Evolutionary conservation across 2,888 invertebrate species (phyloP).

Genomic region (Aleiodes testaceus): DNA sequence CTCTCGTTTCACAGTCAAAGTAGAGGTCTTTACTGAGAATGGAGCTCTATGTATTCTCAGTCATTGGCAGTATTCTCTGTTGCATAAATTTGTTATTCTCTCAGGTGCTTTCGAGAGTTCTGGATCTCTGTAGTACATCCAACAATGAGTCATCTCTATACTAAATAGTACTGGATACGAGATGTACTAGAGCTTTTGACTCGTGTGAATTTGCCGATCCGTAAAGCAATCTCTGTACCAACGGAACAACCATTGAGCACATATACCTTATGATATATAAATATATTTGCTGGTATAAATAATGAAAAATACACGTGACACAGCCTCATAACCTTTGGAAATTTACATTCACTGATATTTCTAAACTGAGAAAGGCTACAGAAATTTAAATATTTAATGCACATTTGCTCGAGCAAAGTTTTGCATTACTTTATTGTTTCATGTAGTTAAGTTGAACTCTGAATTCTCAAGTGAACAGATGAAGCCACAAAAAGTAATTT

Average conservation of each 20-base stretch:
- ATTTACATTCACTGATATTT: no score
- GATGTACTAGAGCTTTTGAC: background rate
- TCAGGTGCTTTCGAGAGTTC: background rate
- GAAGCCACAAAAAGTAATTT: slow-evolving; percentile 19
- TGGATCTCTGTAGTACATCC: background rate
- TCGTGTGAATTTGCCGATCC: background rate
- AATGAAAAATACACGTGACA: no score
- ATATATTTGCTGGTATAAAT: no score
- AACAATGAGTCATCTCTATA: background rate
- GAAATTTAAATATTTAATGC: background rate
- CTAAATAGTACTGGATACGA: background rate
- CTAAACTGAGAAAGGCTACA: no score
- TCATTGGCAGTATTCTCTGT: background rate
- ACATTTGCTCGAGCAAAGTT: background rate
- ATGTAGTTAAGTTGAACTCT: slow-evolving; percentile 17
- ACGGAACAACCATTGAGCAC: background rate
- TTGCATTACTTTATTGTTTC: slow-evolving; percentile 16
- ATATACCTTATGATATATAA: background rate
- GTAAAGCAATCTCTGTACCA: background rate
- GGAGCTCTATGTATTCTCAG: background rate
- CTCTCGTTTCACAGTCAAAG: slow-evolving; percentile 5
- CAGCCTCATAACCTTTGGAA: no score
- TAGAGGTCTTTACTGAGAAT: background rate
- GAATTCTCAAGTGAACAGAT: slow-evolving; percentile 14
- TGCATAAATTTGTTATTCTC: slow-evolving; percentile 1